Base-by-base conservation (phyloP, 1,140 invertebrate genomes). In the Schlechtendalia chinensis region DNA sequence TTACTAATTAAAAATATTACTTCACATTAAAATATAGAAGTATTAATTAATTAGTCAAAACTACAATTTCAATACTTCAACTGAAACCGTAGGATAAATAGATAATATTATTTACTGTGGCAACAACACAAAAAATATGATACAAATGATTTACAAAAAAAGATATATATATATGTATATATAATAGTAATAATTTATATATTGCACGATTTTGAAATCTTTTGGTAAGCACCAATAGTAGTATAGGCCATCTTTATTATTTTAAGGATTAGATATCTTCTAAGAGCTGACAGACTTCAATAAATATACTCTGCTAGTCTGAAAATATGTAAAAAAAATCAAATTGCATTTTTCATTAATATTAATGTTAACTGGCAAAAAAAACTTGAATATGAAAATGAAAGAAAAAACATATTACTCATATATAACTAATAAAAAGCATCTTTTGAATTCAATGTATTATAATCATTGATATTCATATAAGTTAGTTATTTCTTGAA, bases 381-480 rank as follows among this genome's bases (percentile, higher is more conserved):
- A n/a, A 39, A 39, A n/a, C n/a, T 39, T 39, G n/a, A n/a, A n/a
- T 39, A 39, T 8, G 8, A 8, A 39, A 39, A 39, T 4, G 3
- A 39, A 3, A 39, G 8, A 39, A 39, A 39, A 8, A 8, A 8
- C 32, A 8, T 45, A 58, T 58, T 79, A 79, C 75, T 39, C 75
- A n/a, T n/a, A n/a, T n/a, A 22, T 61, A 61, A 50, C 17, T 79
- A 79, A 79, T 63, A 79, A 79, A 63, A 54, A 54, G 16, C 50
- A 22, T 61, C 56, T 79, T 79, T 79, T 17, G 93, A 93, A 83
- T 94, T 93, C 10, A 94, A 85, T 0, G 91, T 93, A 82, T 94
- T 93, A 84, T 91, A 93, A 53, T 93, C 94, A 58, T 91, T 92
- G 1, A 93, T 94, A 85, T 93, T 94, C 58, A 95, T 87, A 86